A percentile compares a stretch with the other conserved stretches of the same genome.
These are phyloP conservation scores for Cryptoleucopteryx plumbea DNA, from an alignment of 2,113 vertebrate genomes.

Conservation along the genomic window DNA sequence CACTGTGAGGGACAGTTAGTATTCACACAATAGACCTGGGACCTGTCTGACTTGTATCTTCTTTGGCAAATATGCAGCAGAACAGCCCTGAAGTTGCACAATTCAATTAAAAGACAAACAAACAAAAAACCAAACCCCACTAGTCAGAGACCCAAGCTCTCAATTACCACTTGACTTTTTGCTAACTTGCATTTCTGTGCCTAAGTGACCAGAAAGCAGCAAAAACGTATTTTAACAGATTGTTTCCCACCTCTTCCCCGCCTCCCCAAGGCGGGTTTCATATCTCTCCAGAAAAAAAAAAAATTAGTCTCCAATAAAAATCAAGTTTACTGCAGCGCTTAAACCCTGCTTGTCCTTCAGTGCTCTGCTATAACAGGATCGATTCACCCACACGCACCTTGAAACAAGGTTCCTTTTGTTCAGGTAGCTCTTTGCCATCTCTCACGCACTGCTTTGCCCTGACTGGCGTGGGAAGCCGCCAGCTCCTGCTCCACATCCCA, in stretches of 20 bases:
- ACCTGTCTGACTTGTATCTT: neutral
- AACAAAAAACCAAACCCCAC: neutral
- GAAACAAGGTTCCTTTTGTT: neutral
- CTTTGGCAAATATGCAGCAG: neutral
- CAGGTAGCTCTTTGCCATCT: neutral
- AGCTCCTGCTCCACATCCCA: neutral
- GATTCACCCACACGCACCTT: fast-evolving
- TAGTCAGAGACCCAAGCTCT: neutral
- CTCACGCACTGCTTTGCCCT: fast-evolving
- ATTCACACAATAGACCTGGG: too few relatives aligned
- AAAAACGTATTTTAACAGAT: neutral
- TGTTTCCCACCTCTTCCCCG: neutral
- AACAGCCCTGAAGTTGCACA: neutral
- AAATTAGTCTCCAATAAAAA: neutral
- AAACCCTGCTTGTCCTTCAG: neutral
- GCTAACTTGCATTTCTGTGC: neutral
- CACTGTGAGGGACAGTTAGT: neutral
- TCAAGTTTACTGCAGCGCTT: neutral
- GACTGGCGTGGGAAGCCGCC: fast-evolving
- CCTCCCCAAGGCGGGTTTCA: neutral
- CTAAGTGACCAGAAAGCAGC: neutral
- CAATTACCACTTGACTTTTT: neutral
- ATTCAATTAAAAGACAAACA: neutral
- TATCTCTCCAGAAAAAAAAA: neutral
- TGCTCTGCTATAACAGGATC: fast-evolving